Conservation (phyloP, 2,888 invertebrate species). For the Resseliella maxima region DNA sequence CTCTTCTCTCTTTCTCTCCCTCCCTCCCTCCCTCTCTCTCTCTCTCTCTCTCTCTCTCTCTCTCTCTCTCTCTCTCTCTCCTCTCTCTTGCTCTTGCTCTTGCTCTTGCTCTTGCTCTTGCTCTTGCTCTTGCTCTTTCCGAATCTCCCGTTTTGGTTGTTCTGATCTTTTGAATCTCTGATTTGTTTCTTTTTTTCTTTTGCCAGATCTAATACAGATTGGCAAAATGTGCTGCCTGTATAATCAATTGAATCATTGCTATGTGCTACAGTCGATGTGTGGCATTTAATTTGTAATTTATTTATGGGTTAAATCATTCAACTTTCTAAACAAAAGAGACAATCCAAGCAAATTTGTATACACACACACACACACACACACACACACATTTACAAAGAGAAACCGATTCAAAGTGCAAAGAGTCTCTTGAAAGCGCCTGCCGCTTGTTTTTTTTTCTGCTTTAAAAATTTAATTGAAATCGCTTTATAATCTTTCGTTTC, state of each 20-base stretch:
- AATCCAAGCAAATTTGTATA: background rate
- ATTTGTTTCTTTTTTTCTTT: background rate
- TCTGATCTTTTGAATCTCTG: too few species aligned
- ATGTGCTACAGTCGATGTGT: background rate
- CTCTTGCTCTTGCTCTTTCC: too few species aligned
- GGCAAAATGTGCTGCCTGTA: background rate
- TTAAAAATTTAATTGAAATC: background rate
- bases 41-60: too few species aligned
- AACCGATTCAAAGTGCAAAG: too few species aligned
- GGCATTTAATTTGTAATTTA: conserved; percentile 29
- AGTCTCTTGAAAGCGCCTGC: background rate
- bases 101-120: too few species aligned
- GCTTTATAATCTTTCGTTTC: conserved; percentile 4
- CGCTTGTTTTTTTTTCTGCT: background rate
- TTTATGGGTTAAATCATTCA: conserved; percentile 17
- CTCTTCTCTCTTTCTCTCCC: background rate
- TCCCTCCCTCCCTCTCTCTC: too few species aligned
- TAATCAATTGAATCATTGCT: background rate
- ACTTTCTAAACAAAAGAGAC: conserved; percentile 25
- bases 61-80: too few species aligned
- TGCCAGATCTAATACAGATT: background rate
- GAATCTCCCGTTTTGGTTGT: too few species aligned
- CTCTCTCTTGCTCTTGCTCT: too few species aligned
- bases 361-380: too few species aligned
- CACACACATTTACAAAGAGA: too few species aligned